Evolutionary conservation across 2,113 vertebrate species (phyloP), one percentile per base, ranked within the genome.

Genomic region (Onychostoma macrolepis): DNA sequence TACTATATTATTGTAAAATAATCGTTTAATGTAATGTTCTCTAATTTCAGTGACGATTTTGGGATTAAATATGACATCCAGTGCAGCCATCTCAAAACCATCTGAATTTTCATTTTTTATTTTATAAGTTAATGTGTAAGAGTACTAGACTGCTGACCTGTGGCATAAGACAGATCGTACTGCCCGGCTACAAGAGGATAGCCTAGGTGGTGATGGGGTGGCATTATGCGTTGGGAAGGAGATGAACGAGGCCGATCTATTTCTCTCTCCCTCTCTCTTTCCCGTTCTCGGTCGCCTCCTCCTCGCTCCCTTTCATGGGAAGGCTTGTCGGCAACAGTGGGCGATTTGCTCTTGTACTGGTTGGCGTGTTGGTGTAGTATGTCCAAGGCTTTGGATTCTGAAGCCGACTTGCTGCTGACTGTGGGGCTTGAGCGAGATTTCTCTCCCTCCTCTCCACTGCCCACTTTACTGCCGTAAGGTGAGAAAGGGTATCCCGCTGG

Each of bases 261-360:
- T 7, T 96, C 97, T 81, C 98, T 94, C 33, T 99, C 97, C 0
- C 94, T 56, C 10, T 95, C 96, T 50, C 93, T 89, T 8, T 90
- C 92, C 76, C 76, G 76, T 10, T 78, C 76, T 36, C 96, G 92
- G 7, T 97, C 97, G 4, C 94, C 91, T 0, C 94, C 93, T 0
- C 92, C 93, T 2, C 97, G 94, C 75, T 99, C 98, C 92, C 98
- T 93, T 91, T 99, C 98, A 86, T 98, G 98, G 88, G 97, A 91
- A 0, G 95, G 91, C 88, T 95, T 96, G 90, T 96, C 88, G n/a
- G 96, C 96, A 88, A 99, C 98, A 65, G 98, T 99, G 69, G 98
- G 98, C 0, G 98, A 99, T 93, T 99, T 99, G 96, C 98, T 99
- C 94, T 99, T 99, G 95, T 99, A 99, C 93, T 99, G 98, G 95